Evolutionary conservation across 2,113 vertebrate species (phyloP).

Genomic region (Dipodomys spectabilis): DNA sequence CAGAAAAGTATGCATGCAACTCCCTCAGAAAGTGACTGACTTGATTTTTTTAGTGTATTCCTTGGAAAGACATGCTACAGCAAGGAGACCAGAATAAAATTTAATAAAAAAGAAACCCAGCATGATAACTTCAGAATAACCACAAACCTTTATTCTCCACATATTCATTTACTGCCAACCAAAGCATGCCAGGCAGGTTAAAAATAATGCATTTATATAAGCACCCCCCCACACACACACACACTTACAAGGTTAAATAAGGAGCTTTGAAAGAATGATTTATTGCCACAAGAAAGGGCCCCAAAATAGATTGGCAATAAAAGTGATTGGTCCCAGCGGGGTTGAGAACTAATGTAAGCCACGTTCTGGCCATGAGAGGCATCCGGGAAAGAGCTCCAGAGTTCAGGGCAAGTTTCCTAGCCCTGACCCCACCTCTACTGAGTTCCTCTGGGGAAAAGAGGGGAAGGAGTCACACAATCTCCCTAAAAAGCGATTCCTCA

Average conservation of each 20-base stretch:
- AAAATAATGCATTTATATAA: slow-evolving; percentile 82
- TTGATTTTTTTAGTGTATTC: background rate
- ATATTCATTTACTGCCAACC: slow-evolving; percentile 54
- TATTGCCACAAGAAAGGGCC: slow-evolving; percentile 78
- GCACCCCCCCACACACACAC: background rate
- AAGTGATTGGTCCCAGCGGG: slow-evolving; percentile 80
- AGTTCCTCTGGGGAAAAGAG: background rate
- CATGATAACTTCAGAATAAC: slow-evolving; percentile 11
- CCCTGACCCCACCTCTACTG: background rate
- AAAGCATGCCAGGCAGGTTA: slow-evolving; percentile 74
- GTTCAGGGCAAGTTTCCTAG: background rate
- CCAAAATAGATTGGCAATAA: slow-evolving; percentile 83
- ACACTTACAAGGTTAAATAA: slow-evolving; percentile 71
- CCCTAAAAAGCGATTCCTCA: background rate
- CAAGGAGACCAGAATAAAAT: background rate
- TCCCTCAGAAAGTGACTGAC: background rate
- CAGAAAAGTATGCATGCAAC: background rate
- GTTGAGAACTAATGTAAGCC: slow-evolving; percentile 73
- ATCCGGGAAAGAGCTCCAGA: background rate
- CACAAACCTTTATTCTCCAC: slow-evolving; percentile 63
- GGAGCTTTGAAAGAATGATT: slow-evolving; percentile 78
- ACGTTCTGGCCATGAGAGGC: slow-evolving; percentile 33
- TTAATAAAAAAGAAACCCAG: slow-evolving; percentile 22
- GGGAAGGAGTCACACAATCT: background rate
- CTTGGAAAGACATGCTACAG: background rate